Percentiles rank a stretch among this genome's conserved stretches.
Conservation (phyloP, 2,113 vertebrate species). For the Aramus guarauna region DNA sequence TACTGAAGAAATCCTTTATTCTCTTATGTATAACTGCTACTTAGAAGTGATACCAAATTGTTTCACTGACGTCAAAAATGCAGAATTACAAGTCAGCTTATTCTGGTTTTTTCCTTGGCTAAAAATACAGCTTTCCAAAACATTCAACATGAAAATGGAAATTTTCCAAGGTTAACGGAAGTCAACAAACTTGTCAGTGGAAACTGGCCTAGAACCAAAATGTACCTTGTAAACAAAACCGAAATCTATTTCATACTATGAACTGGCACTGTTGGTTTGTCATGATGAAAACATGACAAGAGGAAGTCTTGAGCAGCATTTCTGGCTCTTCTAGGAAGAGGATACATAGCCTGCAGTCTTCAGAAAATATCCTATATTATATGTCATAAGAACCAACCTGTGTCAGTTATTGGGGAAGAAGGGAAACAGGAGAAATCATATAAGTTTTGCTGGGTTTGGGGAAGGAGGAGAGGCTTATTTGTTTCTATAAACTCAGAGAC, state of each 20-base stretch:
- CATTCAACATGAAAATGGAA: constrained; percentile 21
- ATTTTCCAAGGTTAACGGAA: constrained; percentile 34
- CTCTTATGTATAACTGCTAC: neutral
- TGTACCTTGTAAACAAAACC: neutral
- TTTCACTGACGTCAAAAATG: constrained; percentile 45
- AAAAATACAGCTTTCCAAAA: constrained; percentile 41
- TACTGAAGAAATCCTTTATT: constrained; percentile 42
- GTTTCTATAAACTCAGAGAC: neutral
- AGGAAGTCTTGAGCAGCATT: neutral
- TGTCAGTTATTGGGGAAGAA: neutral
- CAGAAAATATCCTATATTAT: neutral
- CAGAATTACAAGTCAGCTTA: constrained; percentile 47
- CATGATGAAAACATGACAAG: neutral
- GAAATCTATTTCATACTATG: neutral
- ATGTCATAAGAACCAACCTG: neutral
- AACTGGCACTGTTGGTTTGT: neutral
- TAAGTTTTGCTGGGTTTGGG: neutral
- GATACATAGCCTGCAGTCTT: neutral
- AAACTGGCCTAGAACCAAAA: neutral
- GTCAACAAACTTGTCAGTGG: constrained; percentile 10
- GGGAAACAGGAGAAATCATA: neutral
- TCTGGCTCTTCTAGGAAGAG: neutral
- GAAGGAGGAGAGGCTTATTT: neutral
- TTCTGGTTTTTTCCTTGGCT: neutral
- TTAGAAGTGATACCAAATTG: constrained; percentile 33